Conservation (phyloP, 2,113 vertebrate genomes). For the Xiphophorus hellerii region DNA sequence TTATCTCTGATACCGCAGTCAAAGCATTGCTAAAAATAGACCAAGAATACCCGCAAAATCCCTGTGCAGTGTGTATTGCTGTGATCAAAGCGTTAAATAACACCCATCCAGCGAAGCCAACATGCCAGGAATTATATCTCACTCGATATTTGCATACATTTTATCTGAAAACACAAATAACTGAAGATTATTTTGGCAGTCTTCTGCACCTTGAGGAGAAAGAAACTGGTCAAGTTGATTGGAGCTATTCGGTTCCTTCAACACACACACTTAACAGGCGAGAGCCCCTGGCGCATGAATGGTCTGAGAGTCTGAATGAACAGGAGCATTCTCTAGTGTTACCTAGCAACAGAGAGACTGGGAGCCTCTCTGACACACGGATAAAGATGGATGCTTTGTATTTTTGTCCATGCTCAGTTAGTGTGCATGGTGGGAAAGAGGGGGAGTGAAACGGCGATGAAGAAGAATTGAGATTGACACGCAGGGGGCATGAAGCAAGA, state of each 20-base stretch:
- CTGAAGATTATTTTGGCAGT: neutral
- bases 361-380: slow-evolving; percentile 74
- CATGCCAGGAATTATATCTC: neutral
- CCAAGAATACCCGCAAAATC: slow-evolving; percentile 18
- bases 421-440: slow-evolving; percentile 55
- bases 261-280: slow-evolving; percentile 51
- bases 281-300: slow-evolving; percentile 77
- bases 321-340: slow-evolving; percentile 78
- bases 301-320: slow-evolving; percentile 78
- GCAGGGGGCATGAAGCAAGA: slow-evolving; percentile 19
- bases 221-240: slow-evolving; percentile 40
- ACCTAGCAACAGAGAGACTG: slow-evolving; percentile 84
- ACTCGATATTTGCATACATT: neutral
- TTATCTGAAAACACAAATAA: slow-evolving; percentile 21
- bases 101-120: slow-evolving; percentile 15
- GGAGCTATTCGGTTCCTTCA: slow-evolving; percentile 49
- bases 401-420: slow-evolving; percentile 70
- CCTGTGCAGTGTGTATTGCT: neutral
- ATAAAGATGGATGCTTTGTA: slow-evolving; percentile 79
- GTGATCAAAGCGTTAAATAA: slow-evolving; percentile 5
- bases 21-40: slow-evolving; percentile 51
- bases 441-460: slow-evolving; percentile 43
- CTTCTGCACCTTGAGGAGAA: slow-evolving; percentile 27
- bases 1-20: slow-evolving; percentile 62
- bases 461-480: slow-evolving; percentile 42